Percentiles rank a stretch among this genome's conserved stretches.
phyloP scores from a whole-genome alignment of 2,888 invertebrate genomes.

The Lasioglossum pauxillum region DNA sequence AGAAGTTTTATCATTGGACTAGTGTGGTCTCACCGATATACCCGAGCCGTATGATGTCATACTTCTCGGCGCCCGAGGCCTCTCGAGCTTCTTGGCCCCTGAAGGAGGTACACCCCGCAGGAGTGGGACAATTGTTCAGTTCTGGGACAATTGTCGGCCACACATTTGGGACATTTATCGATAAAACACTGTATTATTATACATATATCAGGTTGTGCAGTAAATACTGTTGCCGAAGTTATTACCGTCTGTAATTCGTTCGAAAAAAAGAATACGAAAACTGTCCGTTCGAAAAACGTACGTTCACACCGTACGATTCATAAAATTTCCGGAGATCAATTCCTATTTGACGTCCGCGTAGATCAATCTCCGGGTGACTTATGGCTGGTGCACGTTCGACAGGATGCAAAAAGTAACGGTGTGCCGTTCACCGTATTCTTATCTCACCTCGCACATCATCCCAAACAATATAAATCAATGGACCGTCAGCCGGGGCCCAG shows the following conservation, averaged over 20 bases:
- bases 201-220: neutral
- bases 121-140: too few relatives aligned
- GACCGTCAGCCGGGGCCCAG: conserved; percentile 24
- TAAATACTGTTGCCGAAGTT: too few relatives aligned
- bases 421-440: conserved; percentile 9
- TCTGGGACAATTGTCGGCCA: too few relatives aligned
- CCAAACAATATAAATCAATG: conserved; percentile 61
- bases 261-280: neutral
- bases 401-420: neutral
- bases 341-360: neutral
- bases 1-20: too few relatives aligned
- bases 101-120: too few relatives aligned
- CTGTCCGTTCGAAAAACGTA: neutral
- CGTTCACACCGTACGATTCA: neutral
- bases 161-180: too few relatives aligned
- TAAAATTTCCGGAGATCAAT: neutral
- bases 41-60: too few relatives aligned
- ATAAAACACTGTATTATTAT: too few relatives aligned
- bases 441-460: conserved; percentile 40
- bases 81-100: too few relatives aligned
- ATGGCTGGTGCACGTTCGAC: neutral
- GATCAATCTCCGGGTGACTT: neutral
- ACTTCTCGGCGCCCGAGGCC: too few relatives aligned
- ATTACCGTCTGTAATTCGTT: neutral
- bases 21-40: too few relatives aligned